Conservation (phyloP, 2,113 vertebrate genomes). For the Pterophyllum scalare region DNA sequence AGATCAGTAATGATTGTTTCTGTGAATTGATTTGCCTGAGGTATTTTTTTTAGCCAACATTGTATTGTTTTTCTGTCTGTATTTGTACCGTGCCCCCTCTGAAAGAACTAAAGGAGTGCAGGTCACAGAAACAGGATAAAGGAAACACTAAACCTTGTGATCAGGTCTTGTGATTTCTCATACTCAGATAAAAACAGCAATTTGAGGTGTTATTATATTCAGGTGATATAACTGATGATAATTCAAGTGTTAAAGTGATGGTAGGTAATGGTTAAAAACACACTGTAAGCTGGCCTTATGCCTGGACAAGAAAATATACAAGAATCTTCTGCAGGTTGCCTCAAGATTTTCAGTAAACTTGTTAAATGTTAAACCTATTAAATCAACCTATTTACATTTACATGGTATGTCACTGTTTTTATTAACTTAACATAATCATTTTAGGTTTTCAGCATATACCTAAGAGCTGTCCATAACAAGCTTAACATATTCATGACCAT, state of each 20-base stretch:
- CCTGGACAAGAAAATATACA: not conserved
- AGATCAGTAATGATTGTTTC: not conserved
- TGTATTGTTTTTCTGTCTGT: not conserved
- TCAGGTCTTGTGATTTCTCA: not conserved
- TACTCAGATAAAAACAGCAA: not conserved
- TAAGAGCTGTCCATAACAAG: constrained; percentile 58
- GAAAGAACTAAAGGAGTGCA: constrained; percentile 7
- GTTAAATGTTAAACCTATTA: not conserved
- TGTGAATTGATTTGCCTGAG: constrained; percentile 47
- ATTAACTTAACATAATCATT: constrained; percentile 48
- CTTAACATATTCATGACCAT: constrained; percentile 69
- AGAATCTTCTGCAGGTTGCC: not conserved
- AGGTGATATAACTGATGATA: not conserved
- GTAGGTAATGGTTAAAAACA: not conserved
- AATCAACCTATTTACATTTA: constrained; percentile 7
- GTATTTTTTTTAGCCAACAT: constrained; percentile 25
- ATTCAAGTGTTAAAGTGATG: not conserved
- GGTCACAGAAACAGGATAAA: constrained; percentile 7
- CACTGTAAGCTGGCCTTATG: not conserved
- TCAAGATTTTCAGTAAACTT: not conserved
- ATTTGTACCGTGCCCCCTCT: not conserved
- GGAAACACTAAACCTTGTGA: constrained; percentile 34
- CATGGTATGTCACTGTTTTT: constrained; percentile 5
- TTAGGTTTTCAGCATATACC: constrained; percentile 46
- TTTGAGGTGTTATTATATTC: not conserved